Evolutionary conservation across 2,113 vertebrate species (phyloP), one percentile per base, ranked within the genome.

Genomic region (Paedocypris sp.): DNA sequence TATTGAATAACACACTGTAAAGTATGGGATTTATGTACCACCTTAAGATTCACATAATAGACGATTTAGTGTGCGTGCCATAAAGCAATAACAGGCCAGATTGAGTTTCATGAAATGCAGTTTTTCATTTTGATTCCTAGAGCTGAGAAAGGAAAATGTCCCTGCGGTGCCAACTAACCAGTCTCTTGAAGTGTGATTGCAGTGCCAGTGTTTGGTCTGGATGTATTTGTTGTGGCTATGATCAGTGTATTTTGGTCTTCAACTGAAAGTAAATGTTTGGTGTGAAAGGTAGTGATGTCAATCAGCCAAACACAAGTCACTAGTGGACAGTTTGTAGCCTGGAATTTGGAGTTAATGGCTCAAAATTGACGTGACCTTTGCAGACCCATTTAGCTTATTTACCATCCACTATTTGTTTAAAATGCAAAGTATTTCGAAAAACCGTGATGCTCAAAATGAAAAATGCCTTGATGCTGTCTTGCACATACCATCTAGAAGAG

Each of bases 241-340:
- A 53, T 56, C 18, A 26, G 38, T 23, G 53, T 64, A 56, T 48
- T 68, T 50, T 23, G 63, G 43, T 60, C 41, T 62, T 62, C 38
- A 69, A 26, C 6, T 5, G 22, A 54, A 54, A 39, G 49, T 25
- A 38, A 38, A 22, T 28, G 23, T 28, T 39, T 38, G 32, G 11
- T 3, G 12, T 8, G 22, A 7, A 15, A 25, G 38, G 18, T 36
- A 11, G 11, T 36, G 32, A 7, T 2, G 32, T 38, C 33, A 31
- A 20, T 32, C 29, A 51, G 10, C 16, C 7, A 36, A 38, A 3
- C 2, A 1, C 2, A 39, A 41, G 33, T 16, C 11, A 15, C n/a
- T 10, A 19, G 51, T 28, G n/a, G 1, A 18, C 8, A 4, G 47
- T 12, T 31, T 20, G 4, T 32, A 32, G 15, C 5, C n/a, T n/a